These are phyloP conservation scores for Lasioglossum zephyrum DNA, from an alignment of 2,888 invertebrate genomes.

Conservation along the genomic window DNA sequence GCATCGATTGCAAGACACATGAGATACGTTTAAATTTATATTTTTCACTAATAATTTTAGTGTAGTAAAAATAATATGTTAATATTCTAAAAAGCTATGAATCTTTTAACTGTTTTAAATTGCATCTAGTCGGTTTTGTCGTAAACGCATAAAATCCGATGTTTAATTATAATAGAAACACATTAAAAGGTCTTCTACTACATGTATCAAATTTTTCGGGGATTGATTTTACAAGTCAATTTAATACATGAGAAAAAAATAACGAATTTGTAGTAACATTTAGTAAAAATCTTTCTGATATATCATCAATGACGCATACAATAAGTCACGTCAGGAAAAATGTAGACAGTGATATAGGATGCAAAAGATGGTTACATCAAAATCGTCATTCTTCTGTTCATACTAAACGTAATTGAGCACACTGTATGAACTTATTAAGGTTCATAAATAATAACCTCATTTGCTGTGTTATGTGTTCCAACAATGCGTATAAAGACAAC, in stretches of 20 bases:
- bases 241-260: background rate
- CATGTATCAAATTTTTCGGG: background rate
- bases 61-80: no score
- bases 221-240: background rate
- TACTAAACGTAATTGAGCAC: background rate
- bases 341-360: background rate
- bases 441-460: conserved; percentile 88
- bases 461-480: conserved; percentile 98
- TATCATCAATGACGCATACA: background rate
- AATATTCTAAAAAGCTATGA: no score
- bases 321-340: background rate
- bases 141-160: no score
- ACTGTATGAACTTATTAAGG: background rate
- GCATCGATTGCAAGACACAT: no score
- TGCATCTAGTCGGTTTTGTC: no score
- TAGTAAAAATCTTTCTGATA: background rate
- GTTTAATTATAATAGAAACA: background rate
- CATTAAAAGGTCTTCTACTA: background rate
- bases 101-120: no score
- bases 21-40: no score
- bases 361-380: background rate
- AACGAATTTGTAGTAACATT: background rate
- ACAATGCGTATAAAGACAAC: conserved; percentile 97
- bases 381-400: background rate
- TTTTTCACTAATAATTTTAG: no score